Evolutionary conservation across 53 echinoderm and acorn worm species (phyloP).

Genomic region (Holothuria leucospilota): DNA sequence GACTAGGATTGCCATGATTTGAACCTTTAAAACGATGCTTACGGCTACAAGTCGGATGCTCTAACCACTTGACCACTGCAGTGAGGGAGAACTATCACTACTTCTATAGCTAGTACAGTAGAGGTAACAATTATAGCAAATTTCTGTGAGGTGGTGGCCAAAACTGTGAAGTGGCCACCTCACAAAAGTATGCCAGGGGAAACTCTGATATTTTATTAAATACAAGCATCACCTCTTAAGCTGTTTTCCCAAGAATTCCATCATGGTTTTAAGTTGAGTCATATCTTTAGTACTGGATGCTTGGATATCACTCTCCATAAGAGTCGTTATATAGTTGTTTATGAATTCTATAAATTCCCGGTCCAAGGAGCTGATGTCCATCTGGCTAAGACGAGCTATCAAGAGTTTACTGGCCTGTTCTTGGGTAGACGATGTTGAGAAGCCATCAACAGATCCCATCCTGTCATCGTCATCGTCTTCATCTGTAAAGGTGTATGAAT

Average conservation of each 20-base stretch:
- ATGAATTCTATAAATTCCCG: slow-evolving; percentile 68
- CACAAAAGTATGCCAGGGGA: too few species aligned
- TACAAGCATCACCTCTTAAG: too few species aligned
- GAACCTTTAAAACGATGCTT: too few species aligned
- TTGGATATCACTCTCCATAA: slow-evolving; percentile 26
- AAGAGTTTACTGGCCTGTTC: slow-evolving; percentile 67
- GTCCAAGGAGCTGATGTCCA: slow-evolving; percentile 72
- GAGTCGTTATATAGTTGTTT: slow-evolving; percentile 63
- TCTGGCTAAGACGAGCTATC: slow-evolving; percentile 65
- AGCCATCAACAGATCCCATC: slow-evolving; percentile 36
- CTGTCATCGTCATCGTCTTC: slow-evolving; percentile 80
- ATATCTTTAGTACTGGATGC: slow-evolving; percentile 27
- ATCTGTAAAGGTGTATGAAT: background rate
- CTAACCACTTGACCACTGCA: too few species aligned
- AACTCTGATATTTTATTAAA: too few species aligned
- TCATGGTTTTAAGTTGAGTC: slow-evolving; percentile 19
- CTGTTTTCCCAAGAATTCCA: background rate
- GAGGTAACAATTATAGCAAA: too few species aligned
- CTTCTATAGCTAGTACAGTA: too few species aligned
- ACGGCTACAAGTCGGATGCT: too few species aligned
- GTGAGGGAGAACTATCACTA: too few species aligned
- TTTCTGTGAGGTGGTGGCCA: too few species aligned
- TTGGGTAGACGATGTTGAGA: slow-evolving; percentile 21
- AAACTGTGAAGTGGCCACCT: too few species aligned
- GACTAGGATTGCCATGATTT: too few species aligned